Conservation (phyloP, 2,113 vertebrate species). For the Pseudonaja textilis region DNA sequence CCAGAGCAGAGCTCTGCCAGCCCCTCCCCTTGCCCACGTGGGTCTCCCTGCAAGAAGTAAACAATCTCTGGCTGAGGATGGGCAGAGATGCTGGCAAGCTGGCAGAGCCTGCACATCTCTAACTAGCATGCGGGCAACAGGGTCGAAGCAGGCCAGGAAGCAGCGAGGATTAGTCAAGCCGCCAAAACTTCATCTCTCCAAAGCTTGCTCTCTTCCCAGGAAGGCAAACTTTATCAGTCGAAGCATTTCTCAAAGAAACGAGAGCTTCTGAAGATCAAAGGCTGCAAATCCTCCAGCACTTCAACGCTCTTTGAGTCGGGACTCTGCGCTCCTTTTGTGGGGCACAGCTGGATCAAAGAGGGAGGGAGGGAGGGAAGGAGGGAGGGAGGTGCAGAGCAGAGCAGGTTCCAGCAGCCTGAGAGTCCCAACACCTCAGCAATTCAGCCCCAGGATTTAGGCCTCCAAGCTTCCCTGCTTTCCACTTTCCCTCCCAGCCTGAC, state of each 20-base stretch:
- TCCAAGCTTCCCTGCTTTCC: background rate
- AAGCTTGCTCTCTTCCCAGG: background rate
- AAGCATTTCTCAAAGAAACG: background rate
- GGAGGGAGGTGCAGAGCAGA: background rate
- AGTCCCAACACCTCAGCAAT: background rate
- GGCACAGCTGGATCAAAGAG: background rate
- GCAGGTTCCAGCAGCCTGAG: background rate
- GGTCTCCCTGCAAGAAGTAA: constrained; percentile 38
- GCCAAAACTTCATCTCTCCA: background rate
- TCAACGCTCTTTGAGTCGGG: background rate
- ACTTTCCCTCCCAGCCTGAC: background rate
- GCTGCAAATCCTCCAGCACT: background rate
- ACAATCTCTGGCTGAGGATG: constrained; percentile 11
- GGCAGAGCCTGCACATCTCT: background rate
- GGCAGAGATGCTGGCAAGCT: background rate
- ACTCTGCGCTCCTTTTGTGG: background rate
- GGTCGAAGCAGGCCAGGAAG: background rate
- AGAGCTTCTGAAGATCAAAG: background rate
- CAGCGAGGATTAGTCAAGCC: too few relatives aligned
- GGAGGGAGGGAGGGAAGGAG: too few relatives aligned
- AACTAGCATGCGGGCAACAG: background rate
- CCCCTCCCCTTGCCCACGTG: constrained; percentile 4
- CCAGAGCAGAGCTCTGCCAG: background rate
- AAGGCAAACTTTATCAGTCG: rapidly evolving
- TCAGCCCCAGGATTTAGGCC: background rate